Conservation (phyloP, 2,888 invertebrate genomes). For the Pocota personata region DNA sequence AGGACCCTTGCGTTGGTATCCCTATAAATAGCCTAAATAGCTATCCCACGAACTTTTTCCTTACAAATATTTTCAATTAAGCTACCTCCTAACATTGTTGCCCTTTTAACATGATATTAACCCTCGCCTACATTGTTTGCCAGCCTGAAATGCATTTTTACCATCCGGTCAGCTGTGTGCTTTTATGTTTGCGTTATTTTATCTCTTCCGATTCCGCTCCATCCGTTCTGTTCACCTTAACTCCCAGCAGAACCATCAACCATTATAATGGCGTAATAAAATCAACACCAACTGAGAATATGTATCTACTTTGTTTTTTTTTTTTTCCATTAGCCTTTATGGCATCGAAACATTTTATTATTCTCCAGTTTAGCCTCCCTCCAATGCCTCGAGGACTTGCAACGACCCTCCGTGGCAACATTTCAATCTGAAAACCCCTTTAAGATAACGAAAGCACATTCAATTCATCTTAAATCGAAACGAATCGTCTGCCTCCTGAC, state of each 20-base stretch:
- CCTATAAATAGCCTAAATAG: background rate
- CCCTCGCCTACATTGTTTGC: background rate
- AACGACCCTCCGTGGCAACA: constrained; percentile 1
- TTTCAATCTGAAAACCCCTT: constrained; percentile 36
- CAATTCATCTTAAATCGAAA: constrained; percentile 55
- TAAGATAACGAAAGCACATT: constrained; percentile 5
- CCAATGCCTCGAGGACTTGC: background rate
- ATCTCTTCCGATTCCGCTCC: constrained; percentile 49
- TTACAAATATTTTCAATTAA: background rate
- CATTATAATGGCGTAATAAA: constrained; percentile 68
- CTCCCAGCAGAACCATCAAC: constrained; percentile 52
- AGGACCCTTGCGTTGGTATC: too few relatives aligned
- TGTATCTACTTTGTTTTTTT: constrained; percentile 43
- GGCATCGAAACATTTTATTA: constrained; percentile 39
- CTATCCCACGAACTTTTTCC: background rate
- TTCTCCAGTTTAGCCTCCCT: background rate
- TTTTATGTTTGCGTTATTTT: constrained; percentile 42
- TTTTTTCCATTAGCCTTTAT: constrained; percentile 62
- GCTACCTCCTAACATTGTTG: background rate
- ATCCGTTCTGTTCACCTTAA: constrained; percentile 35
- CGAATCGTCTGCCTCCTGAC: constrained; percentile 1
- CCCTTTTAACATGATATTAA: background rate
- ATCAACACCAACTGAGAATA: constrained; percentile 66
- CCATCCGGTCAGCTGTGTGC: constrained; percentile 36
- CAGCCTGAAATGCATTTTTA: constrained; percentile 32